phyloP scores from a whole-genome alignment of 64 coral and sea anemone species.

The Actinia tenebrosa region DNA sequence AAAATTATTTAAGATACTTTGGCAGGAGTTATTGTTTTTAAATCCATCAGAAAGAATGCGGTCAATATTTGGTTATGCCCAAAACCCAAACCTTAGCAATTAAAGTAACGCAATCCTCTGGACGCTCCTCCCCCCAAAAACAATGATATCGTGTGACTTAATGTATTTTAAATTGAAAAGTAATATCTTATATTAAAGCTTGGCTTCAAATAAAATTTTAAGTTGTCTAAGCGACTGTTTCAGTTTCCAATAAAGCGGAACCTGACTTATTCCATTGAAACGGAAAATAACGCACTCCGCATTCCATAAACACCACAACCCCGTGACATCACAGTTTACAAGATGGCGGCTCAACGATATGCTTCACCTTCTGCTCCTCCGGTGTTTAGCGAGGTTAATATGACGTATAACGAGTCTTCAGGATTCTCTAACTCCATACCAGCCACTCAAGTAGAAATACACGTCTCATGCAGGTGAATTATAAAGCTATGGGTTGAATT shows the following conservation, averaged over 20 bases:
- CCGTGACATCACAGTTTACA: background rate
- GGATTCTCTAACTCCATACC: constrained; percentile 38
- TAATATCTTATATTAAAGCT: background rate
- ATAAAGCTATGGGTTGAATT: background rate
- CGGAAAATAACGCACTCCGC: background rate
- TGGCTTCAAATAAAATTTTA: background rate
- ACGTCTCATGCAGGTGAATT: constrained; percentile 66
- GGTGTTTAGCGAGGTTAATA: constrained; percentile 35
- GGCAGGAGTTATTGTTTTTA: no score
- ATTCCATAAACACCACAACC: constrained; percentile 1
- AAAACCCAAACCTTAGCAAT: no score
- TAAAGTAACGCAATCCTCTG: no score
- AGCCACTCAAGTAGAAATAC: constrained; percentile 75
- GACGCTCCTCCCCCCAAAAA: no score
- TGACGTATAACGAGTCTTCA: background rate
- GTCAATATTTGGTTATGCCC: no score
- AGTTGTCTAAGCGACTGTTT: background rate
- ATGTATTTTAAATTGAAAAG: no score
- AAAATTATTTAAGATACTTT: no score
- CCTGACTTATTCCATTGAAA: background rate
- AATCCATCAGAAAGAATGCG: no score
- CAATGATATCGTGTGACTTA: no score
- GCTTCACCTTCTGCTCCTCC: constrained; percentile 39
- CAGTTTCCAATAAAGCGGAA: background rate
- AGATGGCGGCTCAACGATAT: constrained; percentile 40